A percentile compares a stretch with the other conserved stretches of the same genome.
These are phyloP conservation scores for Nannospalax galili DNA, from an alignment of 2,113 vertebrate genomes.

Conservation along the genomic window DNA sequence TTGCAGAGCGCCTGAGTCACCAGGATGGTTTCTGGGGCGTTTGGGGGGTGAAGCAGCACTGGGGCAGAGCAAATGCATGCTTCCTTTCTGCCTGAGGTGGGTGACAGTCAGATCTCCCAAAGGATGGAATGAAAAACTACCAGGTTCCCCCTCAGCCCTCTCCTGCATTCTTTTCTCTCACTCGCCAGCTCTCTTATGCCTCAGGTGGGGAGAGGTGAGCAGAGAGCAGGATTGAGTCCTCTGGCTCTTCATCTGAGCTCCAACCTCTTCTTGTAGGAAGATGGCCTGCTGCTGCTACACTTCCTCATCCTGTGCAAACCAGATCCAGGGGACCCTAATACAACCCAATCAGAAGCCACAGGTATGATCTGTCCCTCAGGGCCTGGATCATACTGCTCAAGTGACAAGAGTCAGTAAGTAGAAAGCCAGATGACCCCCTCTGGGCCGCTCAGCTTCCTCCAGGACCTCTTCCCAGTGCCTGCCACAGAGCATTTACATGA, in stretches of 20 bases:
- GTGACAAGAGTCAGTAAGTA: background rate
- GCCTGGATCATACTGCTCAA: background rate
- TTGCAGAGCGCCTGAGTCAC: background rate
- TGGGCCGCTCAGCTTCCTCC: background rate
- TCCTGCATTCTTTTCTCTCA: background rate
- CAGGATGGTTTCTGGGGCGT: background rate
- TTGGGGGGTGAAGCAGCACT: too few species aligned
- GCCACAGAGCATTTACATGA: accelerated
- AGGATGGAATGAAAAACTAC: accelerated
- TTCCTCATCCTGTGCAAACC: background rate
- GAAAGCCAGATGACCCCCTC: background rate
- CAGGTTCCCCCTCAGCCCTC: background rate
- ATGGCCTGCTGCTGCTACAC: background rate
- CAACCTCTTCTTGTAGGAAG: background rate
- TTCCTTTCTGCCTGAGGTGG: background rate
- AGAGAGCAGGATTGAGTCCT: background rate
- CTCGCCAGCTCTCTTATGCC: background rate
- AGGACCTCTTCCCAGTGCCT: background rate
- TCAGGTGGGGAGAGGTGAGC: background rate
- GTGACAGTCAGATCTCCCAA: background rate
- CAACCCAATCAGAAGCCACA: background rate
- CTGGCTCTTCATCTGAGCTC: background rate
- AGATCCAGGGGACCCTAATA: background rate
- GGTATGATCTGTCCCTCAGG: background rate
- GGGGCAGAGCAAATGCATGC: background rate